These are phyloP conservation scores for Argya squamiceps DNA, from an alignment of 2,797 vertebrate genomes.

Conservation along the genomic window DNA sequence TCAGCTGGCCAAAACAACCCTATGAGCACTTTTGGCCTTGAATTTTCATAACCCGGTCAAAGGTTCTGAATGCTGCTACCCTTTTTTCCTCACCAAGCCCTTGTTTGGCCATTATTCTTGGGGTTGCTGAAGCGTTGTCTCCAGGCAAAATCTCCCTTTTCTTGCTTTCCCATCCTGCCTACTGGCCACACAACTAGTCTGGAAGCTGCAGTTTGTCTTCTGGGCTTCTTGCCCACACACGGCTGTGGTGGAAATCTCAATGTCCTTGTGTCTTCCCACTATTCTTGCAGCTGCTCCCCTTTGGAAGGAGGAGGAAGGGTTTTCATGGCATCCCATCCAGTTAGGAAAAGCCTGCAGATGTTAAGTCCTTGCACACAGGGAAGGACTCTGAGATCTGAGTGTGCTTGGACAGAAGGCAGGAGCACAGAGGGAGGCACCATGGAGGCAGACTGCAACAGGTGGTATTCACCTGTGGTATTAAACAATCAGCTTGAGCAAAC, in stretches of 20 bases:
- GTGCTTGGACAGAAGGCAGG: neutral
- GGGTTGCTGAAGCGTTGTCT: neutral
- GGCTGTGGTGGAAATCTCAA: neutral
- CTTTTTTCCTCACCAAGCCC: neutral
- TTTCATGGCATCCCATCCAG: neutral
- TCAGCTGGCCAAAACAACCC: neutral
- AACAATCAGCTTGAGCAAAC: neutral
- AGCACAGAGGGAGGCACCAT: accelerated
- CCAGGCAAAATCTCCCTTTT: neutral
- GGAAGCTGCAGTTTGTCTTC: neutral
- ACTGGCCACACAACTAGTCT: neutral
- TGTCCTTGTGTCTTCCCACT: neutral
- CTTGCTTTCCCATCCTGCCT: neutral
- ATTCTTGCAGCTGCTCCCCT: neutral
- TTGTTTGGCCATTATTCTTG: neutral
- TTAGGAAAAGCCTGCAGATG: neutral
- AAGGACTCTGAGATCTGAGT: neutral
- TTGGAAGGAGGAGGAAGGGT: neutral
- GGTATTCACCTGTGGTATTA: neutral
- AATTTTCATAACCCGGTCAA: neutral
- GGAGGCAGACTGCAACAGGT: neutral
- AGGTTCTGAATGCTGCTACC: neutral
- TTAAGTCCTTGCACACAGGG: neutral
- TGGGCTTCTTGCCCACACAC: neutral
- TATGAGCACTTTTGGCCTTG: neutral